Base-by-base conservation (phyloP, 2,888 invertebrate species). In the Epirrhoe alternata region DNA sequence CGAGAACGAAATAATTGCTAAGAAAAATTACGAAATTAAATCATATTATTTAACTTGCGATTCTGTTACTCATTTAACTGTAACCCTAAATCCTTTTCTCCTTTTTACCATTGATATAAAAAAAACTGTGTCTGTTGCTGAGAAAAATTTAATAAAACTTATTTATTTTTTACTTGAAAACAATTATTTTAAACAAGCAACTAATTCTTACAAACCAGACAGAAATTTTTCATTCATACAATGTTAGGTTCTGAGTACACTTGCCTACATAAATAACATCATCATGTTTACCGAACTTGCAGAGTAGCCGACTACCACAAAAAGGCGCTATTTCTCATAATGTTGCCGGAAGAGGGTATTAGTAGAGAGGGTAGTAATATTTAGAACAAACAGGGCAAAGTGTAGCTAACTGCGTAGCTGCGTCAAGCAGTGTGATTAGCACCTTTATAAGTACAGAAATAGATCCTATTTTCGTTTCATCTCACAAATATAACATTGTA, bases 1-100 rank as follows among this genome's bases (percentile, higher is more conserved):
- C 90, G 91, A 90, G 84, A 90, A 90, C 88, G 89, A 92, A 92
- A 91, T 90, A 92, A 90, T 87, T 90, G 92, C 92, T 92, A 93
- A 92, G 92, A 92, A 89, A 90, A 89, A 91, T 91, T 91, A 92
- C 88, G 88, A 90, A 92, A 93, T 92, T 92, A 92, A 92, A 92
- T 88, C 90, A 91, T 93, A 93, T 92, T 92, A 93, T 93, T 93
- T 92, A 92, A 93, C 92, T 92, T 89, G 92, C 89, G 82, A 64
- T 74, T 67, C 70, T 76, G 77, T 79, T 76, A 81, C 35, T 83
- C 77, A 76, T 80, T 81, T 74, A 4, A 24, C 24, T 5, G n/a
- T n/a, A n/a, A n/a, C n/a, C 55, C 50, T 17, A 14, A 16, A 38
- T 38, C 38, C 47, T 47, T 6, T 8, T 8, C 12, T 45, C n/a